phyloP scores from a whole-genome alignment of 2,888 invertebrate genomes.

The Agrotis segetum region DNA sequence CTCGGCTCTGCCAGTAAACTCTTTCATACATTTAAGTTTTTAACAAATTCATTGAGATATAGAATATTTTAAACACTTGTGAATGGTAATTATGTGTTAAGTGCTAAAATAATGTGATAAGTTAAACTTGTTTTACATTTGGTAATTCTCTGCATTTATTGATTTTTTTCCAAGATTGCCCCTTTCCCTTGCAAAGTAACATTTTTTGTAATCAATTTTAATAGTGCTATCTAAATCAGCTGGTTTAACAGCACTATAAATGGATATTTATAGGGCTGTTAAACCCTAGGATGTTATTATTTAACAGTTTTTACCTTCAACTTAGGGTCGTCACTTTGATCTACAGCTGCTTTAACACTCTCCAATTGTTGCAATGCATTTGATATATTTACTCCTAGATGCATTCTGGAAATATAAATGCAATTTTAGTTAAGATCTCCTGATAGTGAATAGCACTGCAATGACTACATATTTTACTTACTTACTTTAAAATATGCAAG shows the following conservation, averaged over 20 bases:
- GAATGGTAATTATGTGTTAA: too few relatives aligned
- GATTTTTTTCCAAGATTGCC: background rate
- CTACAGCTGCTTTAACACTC: conserved; percentile 96
- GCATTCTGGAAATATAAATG: conserved; percentile 82
- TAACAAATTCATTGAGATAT: background rate
- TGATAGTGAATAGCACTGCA: background rate
- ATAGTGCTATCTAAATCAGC: background rate
- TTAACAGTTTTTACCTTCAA: conserved; percentile 90
- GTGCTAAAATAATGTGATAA: background rate
- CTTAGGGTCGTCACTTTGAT: conserved; percentile 96
- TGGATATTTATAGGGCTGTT: background rate
- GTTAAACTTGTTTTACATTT: too few relatives aligned
- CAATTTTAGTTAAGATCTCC: background rate
- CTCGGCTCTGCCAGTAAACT: background rate
- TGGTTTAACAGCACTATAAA: too few relatives aligned
- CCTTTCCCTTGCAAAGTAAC: background rate
- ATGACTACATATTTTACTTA: background rate
- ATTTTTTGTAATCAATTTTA: conserved; percentile 1
- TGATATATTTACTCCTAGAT: conserved; percentile 94
- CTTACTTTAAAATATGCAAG: conserved; percentile 26
- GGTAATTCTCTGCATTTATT: background rate
- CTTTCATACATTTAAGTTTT: background rate
- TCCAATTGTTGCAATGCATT: conserved; percentile 97
- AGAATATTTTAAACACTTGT: background rate
- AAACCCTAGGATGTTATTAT: background rate